Percentiles rank a stretch among this genome's conserved stretches.
These are phyloP conservation scores for Pelecanoides urinatrix DNA, from an alignment of 2,113 vertebrate species.

Conservation along the genomic window DNA sequence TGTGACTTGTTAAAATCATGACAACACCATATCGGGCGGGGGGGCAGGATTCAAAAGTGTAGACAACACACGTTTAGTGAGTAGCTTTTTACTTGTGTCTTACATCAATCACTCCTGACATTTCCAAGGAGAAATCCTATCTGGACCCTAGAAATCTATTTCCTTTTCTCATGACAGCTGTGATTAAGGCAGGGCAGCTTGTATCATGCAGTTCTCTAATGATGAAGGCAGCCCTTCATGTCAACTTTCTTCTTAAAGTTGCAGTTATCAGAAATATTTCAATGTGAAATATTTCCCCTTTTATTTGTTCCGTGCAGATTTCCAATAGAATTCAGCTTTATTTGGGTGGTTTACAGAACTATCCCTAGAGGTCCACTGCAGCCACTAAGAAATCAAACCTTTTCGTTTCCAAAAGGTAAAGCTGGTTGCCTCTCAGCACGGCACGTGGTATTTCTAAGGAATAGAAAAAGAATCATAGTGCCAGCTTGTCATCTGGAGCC, in stretches of 20 bases:
- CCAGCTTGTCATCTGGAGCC: slow-evolving; percentile 49
- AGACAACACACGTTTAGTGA: slow-evolving; percentile 52
- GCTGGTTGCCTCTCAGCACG: not conserved
- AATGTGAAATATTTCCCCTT: not conserved
- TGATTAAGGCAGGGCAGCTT: slow-evolving; percentile 54
- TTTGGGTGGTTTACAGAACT: not conserved
- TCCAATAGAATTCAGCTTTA: not conserved
- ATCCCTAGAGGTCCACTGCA: not conserved
- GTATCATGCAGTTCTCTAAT: slow-evolving; percentile 23
- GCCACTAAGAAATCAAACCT: not conserved
- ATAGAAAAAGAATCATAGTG: not conserved
- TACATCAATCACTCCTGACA: slow-evolving; percentile 62
- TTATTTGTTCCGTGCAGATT: not conserved
- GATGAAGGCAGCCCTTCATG: slow-evolving; percentile 11
- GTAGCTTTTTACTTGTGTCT: slow-evolving; percentile 51
- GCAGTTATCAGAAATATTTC: not conserved
- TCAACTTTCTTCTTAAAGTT: slow-evolving; percentile 45
- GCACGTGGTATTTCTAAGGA: not conserved
- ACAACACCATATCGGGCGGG: slow-evolving; percentile 51
- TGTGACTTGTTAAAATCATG: slow-evolving; percentile 49
- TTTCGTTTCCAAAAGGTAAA: not conserved
- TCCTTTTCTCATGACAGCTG: slow-evolving; percentile 50
- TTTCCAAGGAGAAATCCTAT: slow-evolving; percentile 50
- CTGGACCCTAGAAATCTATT: slow-evolving; percentile 54
- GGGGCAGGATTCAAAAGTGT: slow-evolving; percentile 33